Evolutionary conservation across 2,113 vertebrate species (phyloP).

Genomic region (Microtus pennsylvanicus): DNA sequence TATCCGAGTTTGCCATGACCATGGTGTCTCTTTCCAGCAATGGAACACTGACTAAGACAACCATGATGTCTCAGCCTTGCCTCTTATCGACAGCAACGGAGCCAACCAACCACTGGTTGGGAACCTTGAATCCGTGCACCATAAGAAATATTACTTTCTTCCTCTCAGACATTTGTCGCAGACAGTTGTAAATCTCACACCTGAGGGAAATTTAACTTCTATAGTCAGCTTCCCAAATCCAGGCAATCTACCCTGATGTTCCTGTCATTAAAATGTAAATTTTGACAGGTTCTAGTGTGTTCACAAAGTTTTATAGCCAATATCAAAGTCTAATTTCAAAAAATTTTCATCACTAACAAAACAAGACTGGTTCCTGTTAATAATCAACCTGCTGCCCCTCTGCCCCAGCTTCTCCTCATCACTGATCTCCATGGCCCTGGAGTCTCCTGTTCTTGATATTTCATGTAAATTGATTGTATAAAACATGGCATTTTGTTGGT

Average conservation of each 20-base stretch:
- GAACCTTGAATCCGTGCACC: background rate
- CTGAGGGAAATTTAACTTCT: background rate
- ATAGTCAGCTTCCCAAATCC: background rate
- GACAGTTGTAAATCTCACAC: background rate
- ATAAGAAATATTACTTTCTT: background rate
- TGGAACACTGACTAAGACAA: background rate
- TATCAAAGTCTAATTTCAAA: background rate
- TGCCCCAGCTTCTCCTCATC: background rate
- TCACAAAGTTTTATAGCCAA: background rate
- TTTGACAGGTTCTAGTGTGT: background rate
- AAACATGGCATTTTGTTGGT: background rate
- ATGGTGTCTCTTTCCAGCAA: background rate
- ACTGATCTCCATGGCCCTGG: background rate
- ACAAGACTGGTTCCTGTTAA: background rate
- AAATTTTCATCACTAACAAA: conserved; percentile 16
- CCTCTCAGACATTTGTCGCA: background rate
- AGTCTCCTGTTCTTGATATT: background rate
- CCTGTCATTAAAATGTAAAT: conserved; percentile 2
- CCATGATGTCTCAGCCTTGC: background rate
- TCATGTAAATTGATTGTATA: background rate
- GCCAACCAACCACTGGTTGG: background rate
- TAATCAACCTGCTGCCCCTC: background rate
- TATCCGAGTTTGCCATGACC: background rate
- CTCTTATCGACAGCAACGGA: background rate
- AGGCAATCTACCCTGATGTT: background rate